Percentiles rank a stretch among this genome's conserved stretches.
Conservation (phyloP, 2,888 invertebrate genomes). For the Cryptus viduatorius region DNA sequence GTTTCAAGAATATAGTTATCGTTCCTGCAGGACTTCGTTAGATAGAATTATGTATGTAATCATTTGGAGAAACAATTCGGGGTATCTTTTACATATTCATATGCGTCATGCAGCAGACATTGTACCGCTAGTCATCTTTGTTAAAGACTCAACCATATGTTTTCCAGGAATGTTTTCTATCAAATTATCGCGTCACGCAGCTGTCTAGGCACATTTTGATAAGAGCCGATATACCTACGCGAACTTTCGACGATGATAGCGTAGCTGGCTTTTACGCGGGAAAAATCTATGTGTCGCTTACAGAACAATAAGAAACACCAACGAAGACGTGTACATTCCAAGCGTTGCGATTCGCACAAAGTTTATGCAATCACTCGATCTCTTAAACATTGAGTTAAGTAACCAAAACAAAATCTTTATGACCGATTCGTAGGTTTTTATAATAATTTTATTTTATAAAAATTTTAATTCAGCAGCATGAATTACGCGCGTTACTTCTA, state of each 20-base stretch:
- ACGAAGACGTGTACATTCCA: slow-evolving; percentile 24
- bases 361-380: slow-evolving; percentile 7
- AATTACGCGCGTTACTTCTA: background rate
- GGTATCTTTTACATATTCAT: background rate
- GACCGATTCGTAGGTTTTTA: background rate
- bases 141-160: background rate
- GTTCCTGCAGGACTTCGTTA: background rate
- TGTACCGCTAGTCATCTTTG: background rate
- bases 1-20: background rate
- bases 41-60: background rate
- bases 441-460: background rate
- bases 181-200: slow-evolving; percentile 26
- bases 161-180: background rate
- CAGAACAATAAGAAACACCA: background rate
- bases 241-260: slow-evolving; percentile 68
- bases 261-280: slow-evolving; percentile 71
- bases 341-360: background rate
- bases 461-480: background rate
- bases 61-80: background rate
- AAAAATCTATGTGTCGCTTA: slow-evolving; percentile 54
- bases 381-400: background rate
- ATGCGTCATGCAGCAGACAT: background rate
- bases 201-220: background rate
- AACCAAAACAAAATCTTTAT: background rate
- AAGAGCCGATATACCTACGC: background rate